A percentile compares a stretch with the other conserved stretches of the same genome.
Evolutionary conservation across 2,888 invertebrate species (phyloP).

Genomic region (Pardosa pseudoannulata): DNA sequence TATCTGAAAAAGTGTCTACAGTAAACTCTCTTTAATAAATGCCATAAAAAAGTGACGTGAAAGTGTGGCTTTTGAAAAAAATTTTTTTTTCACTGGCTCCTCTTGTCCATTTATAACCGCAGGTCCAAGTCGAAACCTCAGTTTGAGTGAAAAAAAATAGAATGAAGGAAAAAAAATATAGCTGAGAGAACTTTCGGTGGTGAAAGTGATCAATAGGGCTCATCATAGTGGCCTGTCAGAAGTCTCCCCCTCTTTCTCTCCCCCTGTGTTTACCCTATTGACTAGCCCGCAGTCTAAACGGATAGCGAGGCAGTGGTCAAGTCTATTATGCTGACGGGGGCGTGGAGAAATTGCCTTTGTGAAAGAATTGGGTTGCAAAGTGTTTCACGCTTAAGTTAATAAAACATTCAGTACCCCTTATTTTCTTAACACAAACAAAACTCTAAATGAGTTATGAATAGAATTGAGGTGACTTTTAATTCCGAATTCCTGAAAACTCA

Average conservation of each 20-base stretch:
- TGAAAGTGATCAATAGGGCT: slow-evolving; percentile 49
- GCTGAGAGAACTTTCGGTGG: not conserved
- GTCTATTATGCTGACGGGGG: not conserved
- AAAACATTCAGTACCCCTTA: too few species aligned
- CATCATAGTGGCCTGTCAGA: slow-evolving; percentile 37
- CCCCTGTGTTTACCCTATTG: slow-evolving; percentile 62
- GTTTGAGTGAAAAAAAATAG: not conserved
- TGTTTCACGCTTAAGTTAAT: too few species aligned
- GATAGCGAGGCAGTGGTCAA: slow-evolving; percentile 18
- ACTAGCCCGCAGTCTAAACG: slow-evolving; percentile 31
- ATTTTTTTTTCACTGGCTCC: slow-evolving; percentile 29
- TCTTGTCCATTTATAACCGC: slow-evolving; percentile 46
- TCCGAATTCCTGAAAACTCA: too few species aligned
- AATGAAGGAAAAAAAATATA: slow-evolving; percentile 19
- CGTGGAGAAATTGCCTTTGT: not conserved
- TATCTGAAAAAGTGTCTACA: not conserved
- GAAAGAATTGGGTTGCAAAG: too few species aligned
- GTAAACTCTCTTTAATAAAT: slow-evolving; percentile 4
- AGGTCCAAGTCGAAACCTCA: not conserved
- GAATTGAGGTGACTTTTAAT: too few species aligned
- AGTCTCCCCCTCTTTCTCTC: not conserved
- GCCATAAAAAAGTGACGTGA: not conserved
- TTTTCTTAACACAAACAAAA: too few species aligned
- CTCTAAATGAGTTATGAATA: too few species aligned
- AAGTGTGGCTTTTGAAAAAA: slow-evolving; percentile 42